Conservation (phyloP, 1,140 invertebrate species). For the silkworm (Bombyx mori) region ASM3026992v2 NC_085119.1:1163501-1164000, state of each 20-base stretch:
- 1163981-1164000: too few species aligned
- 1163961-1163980: too few species aligned
- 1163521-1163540: too few species aligned
- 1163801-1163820: slow-evolving; percentile 89
- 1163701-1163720: slow-evolving; percentile 90
- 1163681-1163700: slow-evolving; percentile 79
- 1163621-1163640: slow-evolving; percentile 13
- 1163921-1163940: too few species aligned
- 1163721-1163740: slow-evolving; percentile 86
- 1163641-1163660: slow-evolving; percentile 32
- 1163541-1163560: too few species aligned
- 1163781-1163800: slow-evolving; percentile 87
- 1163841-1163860: neutral
- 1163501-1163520: too few species aligned
- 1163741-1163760: slow-evolving; percentile 87
- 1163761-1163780: slow-evolving; percentile 87
- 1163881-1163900: neutral
- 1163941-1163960: too few species aligned
- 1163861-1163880: neutral
- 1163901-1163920: too few species aligned
- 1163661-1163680: slow-evolving; percentile 46
- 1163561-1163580: too few species aligned
- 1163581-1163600: too few species aligned
- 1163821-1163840: slow-evolving; percentile 72
- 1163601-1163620: too few species aligned